phyloP scores from a whole-genome alignment of 2,113 vertebrate species.

The Tautogolabrus adspersus region DNA sequence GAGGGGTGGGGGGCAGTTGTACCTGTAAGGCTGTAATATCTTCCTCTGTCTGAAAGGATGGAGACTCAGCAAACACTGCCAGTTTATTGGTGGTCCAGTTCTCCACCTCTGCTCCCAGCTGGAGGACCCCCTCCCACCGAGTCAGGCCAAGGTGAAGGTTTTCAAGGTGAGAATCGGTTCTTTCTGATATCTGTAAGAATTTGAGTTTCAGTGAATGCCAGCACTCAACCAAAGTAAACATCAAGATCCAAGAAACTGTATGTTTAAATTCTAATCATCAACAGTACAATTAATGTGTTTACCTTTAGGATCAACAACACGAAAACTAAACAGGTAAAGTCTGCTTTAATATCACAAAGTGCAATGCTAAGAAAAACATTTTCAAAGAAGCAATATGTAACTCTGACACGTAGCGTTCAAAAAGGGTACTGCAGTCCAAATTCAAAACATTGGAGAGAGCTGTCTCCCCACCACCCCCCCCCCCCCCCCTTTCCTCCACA shows the following conservation, averaged over 20 bases:
- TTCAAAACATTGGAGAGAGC: too few species aligned
- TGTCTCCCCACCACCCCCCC: too few species aligned
- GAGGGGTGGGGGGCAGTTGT: conserved; percentile 31
- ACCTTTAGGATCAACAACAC: too few species aligned
- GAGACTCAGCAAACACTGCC: conserved; percentile 63
- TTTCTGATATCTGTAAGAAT: conserved; percentile 88
- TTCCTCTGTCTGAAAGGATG: conserved; percentile 78
- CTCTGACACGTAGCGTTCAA: too few species aligned
- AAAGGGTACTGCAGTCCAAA: too few species aligned
- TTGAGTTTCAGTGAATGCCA: background rate
- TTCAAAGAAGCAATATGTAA: too few species aligned
- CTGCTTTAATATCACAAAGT: too few species aligned
- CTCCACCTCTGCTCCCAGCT: conserved; percentile 83
- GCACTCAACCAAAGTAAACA: background rate
- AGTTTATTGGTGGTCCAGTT: conserved; percentile 82
- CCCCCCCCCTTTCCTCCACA: too few species aligned
- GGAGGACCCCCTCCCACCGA: conserved; percentile 90
- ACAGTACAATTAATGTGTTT: background rate
- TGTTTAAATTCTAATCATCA: background rate
- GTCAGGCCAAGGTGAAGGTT: conserved; percentile 85
- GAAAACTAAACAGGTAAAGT: too few species aligned
- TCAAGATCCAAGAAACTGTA: background rate
- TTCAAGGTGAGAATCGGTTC: conserved; percentile 88
- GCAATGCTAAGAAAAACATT: too few species aligned
- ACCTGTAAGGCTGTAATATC: conserved; percentile 86